Base-by-base conservation (phyloP, 1,140 invertebrate species). In the Aphaenogaster floridana region DNA sequence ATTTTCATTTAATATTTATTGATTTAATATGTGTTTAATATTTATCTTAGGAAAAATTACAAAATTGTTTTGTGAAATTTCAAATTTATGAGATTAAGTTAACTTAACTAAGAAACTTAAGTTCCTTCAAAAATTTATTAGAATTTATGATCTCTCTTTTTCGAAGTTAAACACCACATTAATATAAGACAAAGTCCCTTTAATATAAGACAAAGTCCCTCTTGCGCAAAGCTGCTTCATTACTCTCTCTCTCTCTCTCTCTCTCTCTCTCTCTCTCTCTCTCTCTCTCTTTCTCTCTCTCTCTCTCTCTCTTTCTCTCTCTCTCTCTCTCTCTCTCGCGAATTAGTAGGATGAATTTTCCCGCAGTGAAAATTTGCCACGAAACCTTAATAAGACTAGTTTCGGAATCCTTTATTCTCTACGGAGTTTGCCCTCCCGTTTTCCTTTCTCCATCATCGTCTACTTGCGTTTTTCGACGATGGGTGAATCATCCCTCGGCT, bases 401-500 rank as follows among this genome's bases (percentile, higher is more conserved):
- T 84, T 50, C 86, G 59, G 45, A 85, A 85, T 88, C 78, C 69
- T 69, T 57, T 36, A 71, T 50, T 54, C 66, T 71, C 59, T 36
- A 0, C 21, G n/a, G 17, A 34, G 52, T 21, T 50, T 64, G 36
- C 9, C 8, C 28, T 59, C 34, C 52, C 54, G 34, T n/a, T 28
- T 79, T 17, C 52, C 52, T 42, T 36, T 21, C 42, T 86, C 17
- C 69, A 57, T 48, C 69, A 28, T 36, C 52, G 69, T 61, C 59
- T 64, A 71, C 86, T 80, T 71, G 77, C 52, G 66, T 89, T 88
- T 88, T 72, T 72, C 72, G 39, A 86, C 72, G 39, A 80, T 39
- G 81, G 74, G 50, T 89, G 88, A 89, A 86, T 89, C 88, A 89
- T 89, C 59, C 59, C 34, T 66, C 50, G 36, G 50, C 63, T 52